Conservation (phyloP, 2,797 vertebrate species). For the Acipenser ruthenus region DNA sequence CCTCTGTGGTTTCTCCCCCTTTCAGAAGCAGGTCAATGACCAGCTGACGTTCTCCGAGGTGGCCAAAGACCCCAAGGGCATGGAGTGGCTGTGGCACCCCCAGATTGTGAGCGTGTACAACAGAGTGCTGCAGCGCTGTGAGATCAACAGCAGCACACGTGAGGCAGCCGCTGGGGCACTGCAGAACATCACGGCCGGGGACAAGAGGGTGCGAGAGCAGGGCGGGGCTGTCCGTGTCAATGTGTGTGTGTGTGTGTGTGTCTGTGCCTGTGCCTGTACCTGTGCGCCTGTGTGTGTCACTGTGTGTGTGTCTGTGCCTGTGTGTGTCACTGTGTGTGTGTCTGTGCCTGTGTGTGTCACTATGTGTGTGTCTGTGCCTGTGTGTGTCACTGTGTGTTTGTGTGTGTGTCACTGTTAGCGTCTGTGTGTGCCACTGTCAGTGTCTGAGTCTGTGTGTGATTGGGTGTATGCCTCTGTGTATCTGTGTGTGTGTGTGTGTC, state of each 20-base stretch:
- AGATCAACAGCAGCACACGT: constrained; percentile 71
- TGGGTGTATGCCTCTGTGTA: too few species aligned
- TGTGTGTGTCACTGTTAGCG: not conserved
- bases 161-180: constrained; percentile 84
- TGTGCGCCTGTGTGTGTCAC: not conserved
- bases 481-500: too few species aligned
- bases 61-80: constrained; percentile 63
- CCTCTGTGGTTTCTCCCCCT: constrained; percentile 15
- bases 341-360: not conserved
- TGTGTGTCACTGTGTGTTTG: not conserved
- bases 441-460: too few species aligned
- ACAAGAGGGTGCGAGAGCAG: constrained; percentile 64
- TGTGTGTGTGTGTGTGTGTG: not conserved
- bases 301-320: not conserved
- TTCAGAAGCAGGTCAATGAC: constrained; percentile 59
- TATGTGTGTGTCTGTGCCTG: not conserved
- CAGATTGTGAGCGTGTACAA: constrained; percentile 74
- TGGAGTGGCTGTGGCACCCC: constrained; percentile 89
- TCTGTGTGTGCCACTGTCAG: too few species aligned
- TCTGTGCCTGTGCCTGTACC: not conserved
- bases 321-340: not conserved
- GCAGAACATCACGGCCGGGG: constrained; percentile 92
- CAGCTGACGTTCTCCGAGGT: constrained; percentile 73
- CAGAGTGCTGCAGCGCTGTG: constrained; percentile 62
- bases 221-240: too few species aligned